These are phyloP conservation scores for Suricata suricatta DNA, from an alignment of 2,113 vertebrate species.

Conservation along the genomic window DNA sequence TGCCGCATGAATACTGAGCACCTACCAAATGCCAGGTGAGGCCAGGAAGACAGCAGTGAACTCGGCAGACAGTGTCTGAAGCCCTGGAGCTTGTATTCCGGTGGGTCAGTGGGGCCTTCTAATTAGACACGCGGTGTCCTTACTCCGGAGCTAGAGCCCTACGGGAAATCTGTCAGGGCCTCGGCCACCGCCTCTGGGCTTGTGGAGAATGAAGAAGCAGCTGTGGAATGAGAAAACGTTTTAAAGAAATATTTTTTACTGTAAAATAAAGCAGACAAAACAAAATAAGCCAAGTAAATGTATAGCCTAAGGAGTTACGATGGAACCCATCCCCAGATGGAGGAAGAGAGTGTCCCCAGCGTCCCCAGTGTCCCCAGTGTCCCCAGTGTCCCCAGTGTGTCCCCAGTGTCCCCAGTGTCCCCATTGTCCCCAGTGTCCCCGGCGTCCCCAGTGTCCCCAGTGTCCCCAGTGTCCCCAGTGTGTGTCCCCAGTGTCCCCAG, in stretches of 20 bases:
- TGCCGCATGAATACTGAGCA: no score
- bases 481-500: not conserved
- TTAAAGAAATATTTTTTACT: not conserved
- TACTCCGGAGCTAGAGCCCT: not conserved
- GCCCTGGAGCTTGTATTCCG: not conserved
- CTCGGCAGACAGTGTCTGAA: not conserved
- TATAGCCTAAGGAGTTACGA: not conserved
- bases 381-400: no score
- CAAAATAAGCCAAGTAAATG: not conserved
- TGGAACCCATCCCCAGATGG: not conserved
- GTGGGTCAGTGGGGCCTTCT: not conserved
- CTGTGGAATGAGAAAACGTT: not conserved
- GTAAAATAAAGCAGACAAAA: not conserved
- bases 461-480: not conserved
- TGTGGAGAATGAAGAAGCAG: not conserved
- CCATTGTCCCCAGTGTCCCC: not conserved
- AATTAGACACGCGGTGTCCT: not conserved
- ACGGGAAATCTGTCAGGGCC: not conserved
- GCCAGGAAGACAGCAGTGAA: not conserved
- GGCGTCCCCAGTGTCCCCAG: not conserved
- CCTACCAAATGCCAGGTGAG: not conserved
- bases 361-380: not conserved
- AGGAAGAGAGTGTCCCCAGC: not conserved
- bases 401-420: not conserved
- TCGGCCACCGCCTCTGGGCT: not conserved